Percentiles rank a stretch among this genome's conserved stretches.
phyloP scores from a whole-genome alignment of 2,113 vertebrate species.

The Thymallus thymallus region DNA sequence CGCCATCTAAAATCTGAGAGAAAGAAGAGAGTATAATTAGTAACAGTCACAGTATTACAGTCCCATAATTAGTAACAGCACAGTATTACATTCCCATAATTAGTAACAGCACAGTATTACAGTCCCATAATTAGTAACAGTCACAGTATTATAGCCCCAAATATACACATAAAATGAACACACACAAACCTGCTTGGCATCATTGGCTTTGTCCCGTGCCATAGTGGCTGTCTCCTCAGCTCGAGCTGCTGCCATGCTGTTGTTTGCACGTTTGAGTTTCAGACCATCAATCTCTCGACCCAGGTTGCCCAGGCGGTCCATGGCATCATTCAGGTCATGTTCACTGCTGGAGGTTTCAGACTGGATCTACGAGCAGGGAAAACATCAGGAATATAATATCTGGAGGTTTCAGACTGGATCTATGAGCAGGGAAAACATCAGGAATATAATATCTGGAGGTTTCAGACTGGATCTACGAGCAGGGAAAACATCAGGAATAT shows the following conservation, averaged over 20 bases:
- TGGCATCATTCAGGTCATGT: conserved; percentile 76
- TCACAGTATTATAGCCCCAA: not conserved
- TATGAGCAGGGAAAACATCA: too few relatives aligned
- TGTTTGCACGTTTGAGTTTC: conserved; percentile 89
- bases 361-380: conserved; percentile 78
- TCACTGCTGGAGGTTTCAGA: conserved; percentile 77
- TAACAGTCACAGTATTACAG: not conserved
- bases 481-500: too few relatives aligned
- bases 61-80: not conserved
- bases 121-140: not conserved
- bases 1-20: conserved; percentile 84
- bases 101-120: not conserved
- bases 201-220: conserved; percentile 83
- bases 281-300: conserved; percentile 78
- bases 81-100: not conserved
- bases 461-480: too few relatives aligned
- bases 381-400: not conserved
- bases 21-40: not conserved
- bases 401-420: too few relatives aligned
- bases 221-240: conserved; percentile 85
- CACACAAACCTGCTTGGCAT: conserved; percentile 86
- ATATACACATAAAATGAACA: not conserved
- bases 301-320: conserved; percentile 74
- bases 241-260: conserved; percentile 84
- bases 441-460: too few relatives aligned